A percentile compares a stretch with the other conserved stretches of the same genome.
Conservation (phyloP, 2,888 invertebrate genomes). For the Oligia strigilis region DNA sequence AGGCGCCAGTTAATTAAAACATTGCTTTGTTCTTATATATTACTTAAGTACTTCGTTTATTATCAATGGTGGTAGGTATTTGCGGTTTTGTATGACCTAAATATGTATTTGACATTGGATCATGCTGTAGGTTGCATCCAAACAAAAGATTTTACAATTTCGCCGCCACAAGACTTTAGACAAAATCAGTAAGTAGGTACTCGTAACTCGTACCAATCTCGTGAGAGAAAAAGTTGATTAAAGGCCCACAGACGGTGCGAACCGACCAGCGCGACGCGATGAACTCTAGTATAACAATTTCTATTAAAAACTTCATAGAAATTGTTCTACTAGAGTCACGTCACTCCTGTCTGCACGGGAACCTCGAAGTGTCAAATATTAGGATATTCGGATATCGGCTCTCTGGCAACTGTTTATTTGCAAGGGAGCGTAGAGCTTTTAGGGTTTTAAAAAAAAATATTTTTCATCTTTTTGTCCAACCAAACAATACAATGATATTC, state of each 20-base stretch:
- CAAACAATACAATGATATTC: no score
- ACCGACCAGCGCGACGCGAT: not conserved
- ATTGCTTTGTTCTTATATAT: conserved; percentile 13
- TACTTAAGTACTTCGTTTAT: not conserved
- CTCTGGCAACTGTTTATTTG: no score
- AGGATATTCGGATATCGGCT: no score
- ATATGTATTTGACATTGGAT: conserved; percentile 13
- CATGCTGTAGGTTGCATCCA: not conserved
- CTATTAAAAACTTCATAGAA: not conserved
- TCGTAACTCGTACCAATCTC: no score
- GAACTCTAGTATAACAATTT: not conserved
- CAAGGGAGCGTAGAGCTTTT: no score
- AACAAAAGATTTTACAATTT: not conserved
- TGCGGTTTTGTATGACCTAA: conserved; percentile 18
- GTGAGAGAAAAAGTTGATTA: not conserved
- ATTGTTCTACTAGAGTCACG: not conserved
- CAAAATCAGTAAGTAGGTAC: not conserved
- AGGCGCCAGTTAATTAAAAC: conserved; percentile 6
- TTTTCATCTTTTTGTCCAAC: not conserved
- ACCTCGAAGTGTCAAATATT: not conserved
- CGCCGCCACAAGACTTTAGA: not conserved
- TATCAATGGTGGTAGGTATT: not conserved
- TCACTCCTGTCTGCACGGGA: not conserved
- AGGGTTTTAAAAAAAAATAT: not conserved
- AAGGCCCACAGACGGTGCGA: not conserved